These are phyloP conservation scores for Poecilus cupreus DNA, from an alignment of 2,888 invertebrate species.

Conservation along the genomic window DNA sequence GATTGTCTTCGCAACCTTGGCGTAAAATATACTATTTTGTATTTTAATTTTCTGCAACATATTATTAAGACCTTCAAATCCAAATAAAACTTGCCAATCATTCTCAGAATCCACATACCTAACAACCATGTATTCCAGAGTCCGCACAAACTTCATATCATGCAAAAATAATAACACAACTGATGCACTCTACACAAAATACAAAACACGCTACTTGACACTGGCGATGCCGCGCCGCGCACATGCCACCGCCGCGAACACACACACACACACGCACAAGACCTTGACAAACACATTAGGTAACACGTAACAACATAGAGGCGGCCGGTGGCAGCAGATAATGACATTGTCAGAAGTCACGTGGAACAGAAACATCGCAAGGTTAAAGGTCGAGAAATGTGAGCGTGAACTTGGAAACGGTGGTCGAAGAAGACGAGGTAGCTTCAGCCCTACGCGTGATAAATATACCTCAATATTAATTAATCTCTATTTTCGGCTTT, in stretches of 20 bases:
- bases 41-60: too few species aligned
- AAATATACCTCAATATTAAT: too few species aligned
- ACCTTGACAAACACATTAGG: conserved; percentile 18
- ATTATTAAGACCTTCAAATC: too few species aligned
- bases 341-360: background rate
- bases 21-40: too few species aligned
- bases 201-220: background rate
- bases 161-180: background rate
- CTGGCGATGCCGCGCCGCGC: background rate
- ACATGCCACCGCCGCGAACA: background rate
- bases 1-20: too few species aligned
- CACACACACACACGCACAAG: background rate
- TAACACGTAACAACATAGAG: background rate
- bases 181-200: background rate
- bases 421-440: too few species aligned
- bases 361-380: background rate
- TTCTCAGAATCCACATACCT: background rate
- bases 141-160: background rate
- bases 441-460: too few species aligned
- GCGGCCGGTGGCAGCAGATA: background rate
- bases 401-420: background rate
- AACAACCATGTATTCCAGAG: background rate
- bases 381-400: background rate
- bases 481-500: too few species aligned
- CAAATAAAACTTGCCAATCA: background rate